phyloP scores from a whole-genome alignment of 2,888 invertebrate genomes.

The Exocentrus adspersus region DNA sequence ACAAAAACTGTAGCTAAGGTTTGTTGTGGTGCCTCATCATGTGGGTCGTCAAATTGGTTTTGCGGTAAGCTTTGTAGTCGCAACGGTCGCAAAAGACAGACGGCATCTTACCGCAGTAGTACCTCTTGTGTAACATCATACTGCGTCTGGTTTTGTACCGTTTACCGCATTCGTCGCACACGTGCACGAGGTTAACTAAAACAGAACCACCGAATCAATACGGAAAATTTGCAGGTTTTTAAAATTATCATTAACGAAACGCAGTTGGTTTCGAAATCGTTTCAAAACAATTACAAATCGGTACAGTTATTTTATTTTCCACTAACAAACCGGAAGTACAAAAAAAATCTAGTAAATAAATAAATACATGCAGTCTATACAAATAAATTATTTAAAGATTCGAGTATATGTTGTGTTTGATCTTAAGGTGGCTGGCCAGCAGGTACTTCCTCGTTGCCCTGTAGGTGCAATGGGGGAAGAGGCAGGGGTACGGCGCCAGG shows the following conservation, averaged over 20 bases:
- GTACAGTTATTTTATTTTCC: too few relatives aligned
- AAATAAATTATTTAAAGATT: conserved; percentile 3
- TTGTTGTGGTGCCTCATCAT: background rate
- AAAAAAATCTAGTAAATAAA: background rate
- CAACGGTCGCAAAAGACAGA: background rate
- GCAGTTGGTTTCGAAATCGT: too few relatives aligned
- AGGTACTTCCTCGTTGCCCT: conserved; percentile 36
- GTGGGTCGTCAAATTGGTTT: background rate
- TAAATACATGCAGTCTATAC: background rate
- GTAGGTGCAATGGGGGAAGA: conserved; percentile 24
- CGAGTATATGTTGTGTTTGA: conserved; percentile 34
- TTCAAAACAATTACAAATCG: too few relatives aligned
- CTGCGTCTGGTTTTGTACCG: background rate
- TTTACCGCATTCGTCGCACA: conserved; percentile 3
- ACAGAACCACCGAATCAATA: too few relatives aligned
- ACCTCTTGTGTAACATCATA: background rate
- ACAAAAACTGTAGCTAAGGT: background rate
- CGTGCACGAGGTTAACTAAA: background rate
- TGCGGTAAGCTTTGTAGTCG: background rate
- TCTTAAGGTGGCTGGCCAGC: conserved; percentile 32
- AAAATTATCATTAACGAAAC: too few relatives aligned
- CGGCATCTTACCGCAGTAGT: conserved; percentile 7
- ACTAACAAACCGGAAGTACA: too few relatives aligned
- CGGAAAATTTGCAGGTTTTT: too few relatives aligned
- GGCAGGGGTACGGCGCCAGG: conserved; percentile 77